These are phyloP conservation scores for Chirona hameri DNA, from an alignment of 2,888 invertebrate genomes.

Conservation along the genomic window DNA sequence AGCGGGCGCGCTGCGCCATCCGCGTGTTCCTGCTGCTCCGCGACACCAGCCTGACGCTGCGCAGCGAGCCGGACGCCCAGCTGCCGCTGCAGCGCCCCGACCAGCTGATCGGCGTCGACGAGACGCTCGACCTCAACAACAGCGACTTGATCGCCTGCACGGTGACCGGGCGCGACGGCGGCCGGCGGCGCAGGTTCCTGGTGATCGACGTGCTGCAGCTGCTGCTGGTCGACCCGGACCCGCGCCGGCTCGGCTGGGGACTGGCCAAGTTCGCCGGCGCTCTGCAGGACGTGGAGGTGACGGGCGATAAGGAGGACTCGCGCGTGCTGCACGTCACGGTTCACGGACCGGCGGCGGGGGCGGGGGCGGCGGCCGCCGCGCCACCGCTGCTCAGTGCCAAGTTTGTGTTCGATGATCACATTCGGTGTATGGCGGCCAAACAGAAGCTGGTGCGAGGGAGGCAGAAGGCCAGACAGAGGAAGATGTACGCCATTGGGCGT, in stretches of 20 bases:
- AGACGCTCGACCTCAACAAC: slow-evolving; percentile 94
- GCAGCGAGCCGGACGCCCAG: slow-evolving; percentile 77
- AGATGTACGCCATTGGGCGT: slow-evolving; percentile 92
- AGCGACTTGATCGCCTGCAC: slow-evolving; percentile 96
- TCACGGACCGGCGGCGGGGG: slow-evolving; percentile 65
- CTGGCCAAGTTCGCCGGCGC: slow-evolving; percentile 95
- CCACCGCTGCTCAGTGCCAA: slow-evolving; percentile 65
- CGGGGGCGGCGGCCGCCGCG: slow-evolving; percentile 46
- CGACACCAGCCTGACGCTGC: slow-evolving; percentile 71
- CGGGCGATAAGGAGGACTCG: slow-evolving; percentile 94
- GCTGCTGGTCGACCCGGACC: slow-evolving; percentile 95
- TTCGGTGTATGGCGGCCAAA: slow-evolving; percentile 98
- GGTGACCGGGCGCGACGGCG: slow-evolving; percentile 82
- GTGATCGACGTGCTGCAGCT: slow-evolving; percentile 94
- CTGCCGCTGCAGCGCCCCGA: slow-evolving; percentile 84
- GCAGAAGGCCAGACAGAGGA: slow-evolving; percentile 90
- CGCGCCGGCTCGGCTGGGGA: slow-evolving; percentile 92
- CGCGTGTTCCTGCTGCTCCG: slow-evolving; percentile 87
- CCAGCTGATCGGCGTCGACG: slow-evolving; percentile 85
- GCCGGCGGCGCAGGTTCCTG: slow-evolving; percentile 86
- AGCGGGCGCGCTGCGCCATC: slow-evolving; percentile 81
- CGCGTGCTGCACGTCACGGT: slow-evolving; percentile 90
- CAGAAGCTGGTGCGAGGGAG: slow-evolving; percentile 79
- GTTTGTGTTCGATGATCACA: slow-evolving; percentile 98
- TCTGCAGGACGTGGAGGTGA: slow-evolving; percentile 88